Evolutionary conservation across 1,140 invertebrate genomes (phyloP), one percentile per base, ranked within the genome.

Genomic region (Rhynchophorus ferrugineus): DNA sequence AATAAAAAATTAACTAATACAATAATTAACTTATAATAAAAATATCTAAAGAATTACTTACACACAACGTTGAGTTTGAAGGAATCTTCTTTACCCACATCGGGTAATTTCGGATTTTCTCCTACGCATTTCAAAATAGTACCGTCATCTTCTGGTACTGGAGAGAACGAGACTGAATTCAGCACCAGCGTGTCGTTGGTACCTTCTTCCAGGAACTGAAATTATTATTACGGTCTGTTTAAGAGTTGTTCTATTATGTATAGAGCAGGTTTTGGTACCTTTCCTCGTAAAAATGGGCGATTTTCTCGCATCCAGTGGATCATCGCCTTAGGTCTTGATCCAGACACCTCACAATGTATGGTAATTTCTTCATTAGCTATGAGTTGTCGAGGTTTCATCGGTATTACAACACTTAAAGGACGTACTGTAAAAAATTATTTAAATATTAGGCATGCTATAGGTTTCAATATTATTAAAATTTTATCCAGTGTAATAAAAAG

Each of bases 61-160:
- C 89, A 91, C 49, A 90, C 85, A 61, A 93, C 85, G 69, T 91
- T 88, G 46, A 93, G 72, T 58, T 78, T 79, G 65, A 89, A 82
- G 29, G 79, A 79, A 65, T 92, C 88, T 63, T 91, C 87, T 33
- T 91, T 73, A 49, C 76, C 81, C 41, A 82, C 78, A 34, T 79
- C 78, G 21, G 79, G 77, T 21, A 92, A 73, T 20, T 77, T 76
- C 8, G 82, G 84, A 75, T 93, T 94, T 64, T 87, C 83, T 1
- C 87, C 89, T 56, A 84, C 81, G 68, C 90, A 94, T 63, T 87
- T 89, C 41, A 94, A 76, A 51, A 80, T 77, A 19, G 83, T 84
- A 2, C 82, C 82, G 64, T 91, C 85, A 68, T 95, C 89, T 60
- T 89, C 85, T 5, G 88, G 85, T 38, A 78, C 73, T 8, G 89